Conservation (phyloP, 2,113 vertebrate genomes). For the Procavia capensis region DNA sequence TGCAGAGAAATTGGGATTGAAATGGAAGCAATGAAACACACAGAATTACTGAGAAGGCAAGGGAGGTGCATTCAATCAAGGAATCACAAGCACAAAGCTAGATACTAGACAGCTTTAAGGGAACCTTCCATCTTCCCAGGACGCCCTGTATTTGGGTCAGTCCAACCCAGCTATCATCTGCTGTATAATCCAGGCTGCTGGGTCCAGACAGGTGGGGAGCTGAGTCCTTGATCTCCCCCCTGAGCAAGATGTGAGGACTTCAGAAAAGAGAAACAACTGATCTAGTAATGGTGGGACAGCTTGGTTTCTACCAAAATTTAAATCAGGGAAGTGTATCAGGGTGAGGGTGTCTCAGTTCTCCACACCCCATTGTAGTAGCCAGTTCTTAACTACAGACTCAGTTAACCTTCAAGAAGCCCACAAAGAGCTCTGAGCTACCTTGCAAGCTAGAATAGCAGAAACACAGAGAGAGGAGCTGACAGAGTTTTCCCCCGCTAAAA, state of each 20-base stretch:
- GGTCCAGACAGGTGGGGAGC: background rate
- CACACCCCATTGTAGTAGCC: too few relatives aligned
- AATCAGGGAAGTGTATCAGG: background rate
- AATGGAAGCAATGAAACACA: background rate
- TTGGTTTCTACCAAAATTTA: background rate
- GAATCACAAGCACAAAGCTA: background rate
- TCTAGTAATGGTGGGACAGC: background rate
- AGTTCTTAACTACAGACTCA: accelerated
- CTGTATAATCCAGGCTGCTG: background rate
- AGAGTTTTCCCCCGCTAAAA: background rate
- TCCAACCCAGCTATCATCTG: background rate
- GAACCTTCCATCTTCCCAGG: background rate
- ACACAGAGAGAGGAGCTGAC: background rate
- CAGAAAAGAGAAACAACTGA: background rate
- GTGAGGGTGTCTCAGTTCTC: background rate
- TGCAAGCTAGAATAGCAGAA: background rate
- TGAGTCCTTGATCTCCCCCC: background rate
- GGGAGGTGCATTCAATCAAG: background rate
- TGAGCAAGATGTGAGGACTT: background rate
- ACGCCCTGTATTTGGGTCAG: background rate
- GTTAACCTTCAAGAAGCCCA: background rate
- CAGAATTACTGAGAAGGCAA: background rate
- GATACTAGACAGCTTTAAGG: background rate
- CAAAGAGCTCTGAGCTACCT: background rate
- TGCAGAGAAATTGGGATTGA: background rate